phyloP scores from a whole-genome alignment of 2,888 invertebrate genomes.

The Leucophenga maculata region DNA sequence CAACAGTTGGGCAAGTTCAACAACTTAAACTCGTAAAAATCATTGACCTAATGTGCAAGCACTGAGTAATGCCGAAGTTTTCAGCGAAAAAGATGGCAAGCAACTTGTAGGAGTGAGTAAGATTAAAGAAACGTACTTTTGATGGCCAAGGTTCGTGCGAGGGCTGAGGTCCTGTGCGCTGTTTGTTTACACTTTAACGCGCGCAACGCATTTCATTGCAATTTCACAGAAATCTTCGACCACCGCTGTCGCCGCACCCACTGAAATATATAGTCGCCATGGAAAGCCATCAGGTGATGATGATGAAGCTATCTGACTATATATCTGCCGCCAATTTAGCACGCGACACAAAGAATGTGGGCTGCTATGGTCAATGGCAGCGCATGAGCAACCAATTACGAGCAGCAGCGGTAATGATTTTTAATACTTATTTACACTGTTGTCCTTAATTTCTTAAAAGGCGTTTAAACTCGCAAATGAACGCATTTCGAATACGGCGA shows the following conservation, averaged over 20 bases:
- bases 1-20: slow-evolving; percentile 14
- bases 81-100: no score
- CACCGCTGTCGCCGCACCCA: neutral
- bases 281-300: no score
- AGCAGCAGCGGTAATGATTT: slow-evolving; percentile 26
- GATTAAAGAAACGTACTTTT: slow-evolving; percentile 1
- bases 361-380: neutral
- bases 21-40: neutral
- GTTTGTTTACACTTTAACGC: neutral
- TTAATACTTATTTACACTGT: slow-evolving; percentile 53
- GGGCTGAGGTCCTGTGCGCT: neutral
- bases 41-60: slow-evolving; percentile 14
- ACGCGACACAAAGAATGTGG: neutral
- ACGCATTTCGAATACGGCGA: slow-evolving; percentile 48
- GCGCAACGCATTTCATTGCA: slow-evolving; percentile 6
- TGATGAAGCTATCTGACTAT: slow-evolving; percentile 6
- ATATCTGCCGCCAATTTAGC: neutral
- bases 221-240: neutral
- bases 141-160: slow-evolving; percentile 30
- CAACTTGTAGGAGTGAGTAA: neutral
- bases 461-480: slow-evolving; percentile 63
- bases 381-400: slow-evolving; percentile 51
- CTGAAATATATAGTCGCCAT: no score
- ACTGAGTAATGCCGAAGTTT: slow-evolving; percentile 10
- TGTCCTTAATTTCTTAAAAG: slow-evolving; percentile 64